Conservation (phyloP, 1,140 invertebrate species). For the Neuroterus valhalla region DNA sequence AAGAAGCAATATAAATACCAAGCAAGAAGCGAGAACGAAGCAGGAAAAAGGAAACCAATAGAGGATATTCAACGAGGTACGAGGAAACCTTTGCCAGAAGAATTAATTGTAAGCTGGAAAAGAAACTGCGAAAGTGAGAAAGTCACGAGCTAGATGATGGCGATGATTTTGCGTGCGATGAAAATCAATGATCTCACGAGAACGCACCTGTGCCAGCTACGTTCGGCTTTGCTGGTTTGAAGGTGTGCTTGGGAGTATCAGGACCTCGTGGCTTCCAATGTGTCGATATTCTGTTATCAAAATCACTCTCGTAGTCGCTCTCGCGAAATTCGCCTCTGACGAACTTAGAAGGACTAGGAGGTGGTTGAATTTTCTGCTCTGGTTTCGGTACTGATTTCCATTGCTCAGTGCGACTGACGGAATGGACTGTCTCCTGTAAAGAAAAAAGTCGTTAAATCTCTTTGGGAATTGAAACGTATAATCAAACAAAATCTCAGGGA, state of each 20-base stretch:
- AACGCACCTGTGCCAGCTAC: slow-evolving; percentile 73
- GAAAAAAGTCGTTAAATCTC: slow-evolving; percentile 36
- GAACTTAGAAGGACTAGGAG: slow-evolving; percentile 79
- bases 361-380: slow-evolving; percentile 47
- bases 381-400: slow-evolving; percentile 60
- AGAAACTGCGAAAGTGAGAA: slow-evolving; percentile 53
- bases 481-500: no score
- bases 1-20: slow-evolving; percentile 54
- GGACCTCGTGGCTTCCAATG: slow-evolving; percentile 78
- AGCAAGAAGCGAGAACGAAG: slow-evolving; percentile 51
- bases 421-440: slow-evolving; percentile 70
- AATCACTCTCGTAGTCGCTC: slow-evolving; percentile 85
- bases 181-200: slow-evolving; percentile 9
- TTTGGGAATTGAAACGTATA: background rate
- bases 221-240: slow-evolving; percentile 77
- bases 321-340: slow-evolving; percentile 81
- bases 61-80: slow-evolving; percentile 59
- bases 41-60: slow-evolving; percentile 52
- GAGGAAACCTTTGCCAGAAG: slow-evolving; percentile 61
- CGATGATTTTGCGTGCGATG: slow-evolving; percentile 41
- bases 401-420: slow-evolving; percentile 65
- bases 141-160: slow-evolving; percentile 40
- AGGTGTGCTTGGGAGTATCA: slow-evolving; percentile 75
- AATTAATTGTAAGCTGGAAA: slow-evolving; percentile 67
- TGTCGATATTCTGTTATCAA: slow-evolving; percentile 79